Conservation (phyloP, 2,113 vertebrate species). For the Phoxinus phoxinus region DNA sequence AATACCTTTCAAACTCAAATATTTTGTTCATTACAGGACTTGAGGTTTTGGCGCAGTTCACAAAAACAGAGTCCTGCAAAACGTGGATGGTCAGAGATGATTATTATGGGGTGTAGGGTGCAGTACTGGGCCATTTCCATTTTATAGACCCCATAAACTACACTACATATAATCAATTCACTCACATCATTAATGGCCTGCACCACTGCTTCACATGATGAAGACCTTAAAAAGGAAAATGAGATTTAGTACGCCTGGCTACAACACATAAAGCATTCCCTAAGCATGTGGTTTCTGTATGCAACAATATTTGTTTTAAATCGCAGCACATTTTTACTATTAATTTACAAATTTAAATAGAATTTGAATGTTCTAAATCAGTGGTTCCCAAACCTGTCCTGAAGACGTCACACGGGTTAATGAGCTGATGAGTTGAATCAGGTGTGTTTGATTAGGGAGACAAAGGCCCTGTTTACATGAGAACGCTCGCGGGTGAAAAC, state of each 20-base stretch:
- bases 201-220: constrained; percentile 70
- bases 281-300: not conserved
- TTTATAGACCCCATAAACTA: constrained; percentile 2
- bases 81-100: not conserved
- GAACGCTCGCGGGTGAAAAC: too few relatives aligned
- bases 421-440: too few relatives aligned
- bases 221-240: constrained; percentile 57
- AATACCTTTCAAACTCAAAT: constrained; percentile 79
- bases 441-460: too few relatives aligned
- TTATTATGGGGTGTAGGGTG: not conserved
- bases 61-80: constrained; percentile 72
- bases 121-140: not conserved
- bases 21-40: constrained; percentile 65
- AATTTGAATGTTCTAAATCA: not conserved
- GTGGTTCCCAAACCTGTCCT: too few relatives aligned
- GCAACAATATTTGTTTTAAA: not conserved
- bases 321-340: not conserved
- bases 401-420: too few relatives aligned
- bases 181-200: constrained; percentile 73
- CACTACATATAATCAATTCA: constrained; percentile 8
- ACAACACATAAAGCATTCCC: not conserved
- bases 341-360: not conserved
- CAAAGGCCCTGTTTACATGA: too few relatives aligned
- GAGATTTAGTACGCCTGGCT: not conserved
- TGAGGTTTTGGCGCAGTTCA: constrained; percentile 68